These are phyloP conservation scores for Ctenoplectra terminalis DNA, from an alignment of 1,140 invertebrate genomes.

Conservation along the genomic window DNA sequence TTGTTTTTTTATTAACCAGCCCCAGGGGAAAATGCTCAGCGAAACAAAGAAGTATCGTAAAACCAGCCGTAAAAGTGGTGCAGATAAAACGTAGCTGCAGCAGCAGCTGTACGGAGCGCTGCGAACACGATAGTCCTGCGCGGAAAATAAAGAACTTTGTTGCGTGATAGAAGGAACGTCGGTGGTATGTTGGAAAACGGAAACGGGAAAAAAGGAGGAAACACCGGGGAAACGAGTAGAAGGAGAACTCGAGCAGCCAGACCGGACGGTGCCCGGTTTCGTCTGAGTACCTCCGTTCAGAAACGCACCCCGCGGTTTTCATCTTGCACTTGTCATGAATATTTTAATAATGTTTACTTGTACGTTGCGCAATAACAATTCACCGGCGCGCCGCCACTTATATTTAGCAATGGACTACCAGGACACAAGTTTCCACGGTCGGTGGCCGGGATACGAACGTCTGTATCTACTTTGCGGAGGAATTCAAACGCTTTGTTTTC, in stretches of 20 bases:
- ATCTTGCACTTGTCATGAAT: slow-evolving; percentile 33
- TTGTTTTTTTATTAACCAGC: slow-evolving; percentile 20
- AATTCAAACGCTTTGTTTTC: no score
- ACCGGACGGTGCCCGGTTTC: neutral
- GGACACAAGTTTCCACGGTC: neutral
- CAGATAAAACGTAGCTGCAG: slow-evolving; percentile 55
- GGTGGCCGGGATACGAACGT: neutral
- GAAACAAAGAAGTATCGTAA: slow-evolving; percentile 66
- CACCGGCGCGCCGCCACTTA: neutral
- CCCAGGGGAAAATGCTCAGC: neutral
- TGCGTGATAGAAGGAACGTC: slow-evolving; percentile 1
- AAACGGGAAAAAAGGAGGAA: neutral
- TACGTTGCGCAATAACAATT: neutral
- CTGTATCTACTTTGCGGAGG: slow-evolving; percentile 3
- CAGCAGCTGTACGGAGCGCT: neutral
- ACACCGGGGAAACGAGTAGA: neutral
- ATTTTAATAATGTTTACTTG: slow-evolving; percentile 48
- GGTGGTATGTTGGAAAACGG: neutral
- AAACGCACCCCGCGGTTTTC: neutral
- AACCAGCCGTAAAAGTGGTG: slow-evolving; percentile 54
- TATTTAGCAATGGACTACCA: neutral
- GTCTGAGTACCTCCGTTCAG: neutral
- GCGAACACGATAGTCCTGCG: neutral
- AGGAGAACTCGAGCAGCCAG: neutral
- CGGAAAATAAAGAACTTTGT: slow-evolving; percentile 49